Base-by-base conservation (phyloP, 2,888 invertebrate genomes). In the Nycteola revayana region DNA sequence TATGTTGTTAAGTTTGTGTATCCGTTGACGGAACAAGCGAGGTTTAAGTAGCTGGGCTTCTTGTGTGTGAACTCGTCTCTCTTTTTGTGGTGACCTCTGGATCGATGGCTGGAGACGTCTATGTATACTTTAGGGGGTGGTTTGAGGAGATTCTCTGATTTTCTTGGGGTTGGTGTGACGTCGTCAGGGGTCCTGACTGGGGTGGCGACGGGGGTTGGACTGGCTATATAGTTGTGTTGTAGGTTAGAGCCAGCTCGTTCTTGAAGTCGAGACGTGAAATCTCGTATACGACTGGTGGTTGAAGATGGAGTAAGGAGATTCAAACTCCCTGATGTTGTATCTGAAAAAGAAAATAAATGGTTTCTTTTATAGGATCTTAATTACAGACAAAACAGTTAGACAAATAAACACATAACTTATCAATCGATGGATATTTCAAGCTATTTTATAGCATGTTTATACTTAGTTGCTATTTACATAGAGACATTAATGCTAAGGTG, bases 1-100 rank as follows among this genome's bases (percentile, higher is more conserved):
- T 96, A 96, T 38, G 95, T 94, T 3, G 94, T 96, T 36, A 95
- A 90, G 58, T 95, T 95, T 3, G 95, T 94, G 73, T 97, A 97
- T 2, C 97, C 97, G 82, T 95, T 96, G 31, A 97, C 95, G 9
- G 96, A 96, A 73, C 96, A 96, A 30, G 97, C 96, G 43, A 97
- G 85, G 62, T 95, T 95, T 35, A 97, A 84, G 74, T 97, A 97
- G 36, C 96, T 96, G 0, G 97, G 97, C 67, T 95, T 93, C 71
- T 95, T 94, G 8, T 87, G 86, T 6, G 77, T 66, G 27, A 76
- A 46, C 25, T 87, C 84, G 67, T 84, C 85, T 2, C 80, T 58
- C 45, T 86, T 87, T 31, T 85, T 88, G 10, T 79, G 78, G 25
- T 81, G 76, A 10, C 71, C 70, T 5, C 86, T 60, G 0, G 85